Conservation (phyloP, 2,797 vertebrate genomes). For the Myotis planiceps region DNA sequence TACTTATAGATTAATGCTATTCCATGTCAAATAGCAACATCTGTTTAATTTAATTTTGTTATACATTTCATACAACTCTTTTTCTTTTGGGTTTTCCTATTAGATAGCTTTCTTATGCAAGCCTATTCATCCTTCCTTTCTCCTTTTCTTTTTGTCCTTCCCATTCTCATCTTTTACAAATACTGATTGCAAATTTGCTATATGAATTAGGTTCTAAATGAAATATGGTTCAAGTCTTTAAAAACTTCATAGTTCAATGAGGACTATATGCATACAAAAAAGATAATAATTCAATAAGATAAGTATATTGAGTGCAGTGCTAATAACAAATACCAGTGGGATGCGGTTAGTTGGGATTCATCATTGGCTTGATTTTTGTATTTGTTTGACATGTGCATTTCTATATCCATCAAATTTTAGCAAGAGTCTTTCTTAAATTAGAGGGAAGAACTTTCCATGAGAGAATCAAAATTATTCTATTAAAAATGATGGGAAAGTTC, state of each 20-base stretch:
- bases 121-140: background rate
- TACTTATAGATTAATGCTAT: background rate
- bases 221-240: conserved; percentile 3
- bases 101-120: background rate
- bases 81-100: background rate
- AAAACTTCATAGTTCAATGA: background rate
- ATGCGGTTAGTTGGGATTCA: background rate
- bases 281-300: background rate
- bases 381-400: conserved; percentile 40
- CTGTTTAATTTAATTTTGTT: background rate
- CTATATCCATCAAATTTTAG: conserved; percentile 48
- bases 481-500: conserved; percentile 59
- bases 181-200: background rate
- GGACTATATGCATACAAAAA: background rate
- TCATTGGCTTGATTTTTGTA: conserved; percentile 2
- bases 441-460: conserved; percentile 52
- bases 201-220: background rate
- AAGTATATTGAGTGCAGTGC: background rate
- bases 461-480: conserved; percentile 57
- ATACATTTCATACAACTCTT: background rate
- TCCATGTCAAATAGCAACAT: background rate
- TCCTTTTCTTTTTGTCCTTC: background rate
- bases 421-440: conserved; percentile 55
- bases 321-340: background rate
- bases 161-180: background rate